These are phyloP conservation scores for Agelas oroides DNA, from an alignment of 37 sponge, comb jelly and placozoan species.

Conservation along the genomic window DNA sequence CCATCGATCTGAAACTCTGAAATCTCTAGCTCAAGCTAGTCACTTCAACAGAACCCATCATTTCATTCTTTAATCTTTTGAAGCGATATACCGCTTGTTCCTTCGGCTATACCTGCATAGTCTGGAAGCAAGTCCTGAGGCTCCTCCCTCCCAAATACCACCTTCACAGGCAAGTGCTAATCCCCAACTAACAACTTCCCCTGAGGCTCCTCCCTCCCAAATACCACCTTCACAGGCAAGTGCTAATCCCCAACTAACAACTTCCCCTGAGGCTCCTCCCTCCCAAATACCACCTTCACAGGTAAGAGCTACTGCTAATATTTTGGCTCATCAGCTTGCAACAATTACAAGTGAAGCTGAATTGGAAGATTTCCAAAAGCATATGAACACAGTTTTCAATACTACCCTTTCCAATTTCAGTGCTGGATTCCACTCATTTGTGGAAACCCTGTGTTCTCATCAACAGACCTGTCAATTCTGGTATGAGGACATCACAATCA, in stretches of 20 bases:
- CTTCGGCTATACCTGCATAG: background rate
- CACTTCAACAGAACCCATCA: slow-evolving; percentile 17
- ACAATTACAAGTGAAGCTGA: background rate
- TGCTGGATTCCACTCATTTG: background rate
- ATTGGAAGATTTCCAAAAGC: background rate
- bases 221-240: no score
- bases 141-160: no score
- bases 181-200: no score
- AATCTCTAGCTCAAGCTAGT: background rate
- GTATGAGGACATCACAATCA: no score
- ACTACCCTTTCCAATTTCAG: background rate
- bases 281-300: no score
- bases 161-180: no score
- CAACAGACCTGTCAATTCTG: no score
- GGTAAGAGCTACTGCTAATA: no score
- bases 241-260: no score
- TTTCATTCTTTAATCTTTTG: slow-evolving; percentile 15
- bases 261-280: no score
- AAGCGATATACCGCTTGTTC: background rate
- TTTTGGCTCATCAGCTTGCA: background rate
- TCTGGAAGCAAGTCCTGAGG: no score
- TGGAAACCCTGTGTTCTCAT: background rate
- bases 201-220: no score
- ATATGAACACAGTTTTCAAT: background rate
- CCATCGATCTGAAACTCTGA: slow-evolving; percentile 20